Conservation (phyloP, 2,113 vertebrate genomes). For the Cynoglossus semilaevis region DNA sequence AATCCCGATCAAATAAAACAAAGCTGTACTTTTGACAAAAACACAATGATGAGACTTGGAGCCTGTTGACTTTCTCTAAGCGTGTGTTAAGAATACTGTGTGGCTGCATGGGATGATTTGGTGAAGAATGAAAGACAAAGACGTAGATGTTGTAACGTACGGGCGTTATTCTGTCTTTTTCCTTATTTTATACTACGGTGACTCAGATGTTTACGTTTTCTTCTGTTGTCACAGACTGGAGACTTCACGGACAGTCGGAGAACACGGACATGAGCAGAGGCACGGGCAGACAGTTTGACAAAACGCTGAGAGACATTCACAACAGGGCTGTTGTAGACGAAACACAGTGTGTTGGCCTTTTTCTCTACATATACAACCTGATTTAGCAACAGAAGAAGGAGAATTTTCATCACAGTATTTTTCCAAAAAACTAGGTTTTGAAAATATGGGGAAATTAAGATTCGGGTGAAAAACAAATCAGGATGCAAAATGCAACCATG, state of each 20-base stretch:
- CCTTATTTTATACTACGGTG: constrained; percentile 21
- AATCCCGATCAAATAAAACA: no score
- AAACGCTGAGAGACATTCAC: constrained; percentile 47
- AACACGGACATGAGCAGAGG: constrained; percentile 67
- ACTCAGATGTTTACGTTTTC: constrained; percentile 9
- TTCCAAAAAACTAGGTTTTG: no score
- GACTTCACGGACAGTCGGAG: constrained; percentile 66
- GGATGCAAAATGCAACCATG: no score
- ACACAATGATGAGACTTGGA: no score
- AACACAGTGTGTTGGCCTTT: constrained; percentile 32
- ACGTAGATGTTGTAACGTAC: constrained; percentile 26
- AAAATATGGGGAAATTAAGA: no score
- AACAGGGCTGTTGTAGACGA: constrained; percentile 49
- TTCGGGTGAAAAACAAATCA: no score
- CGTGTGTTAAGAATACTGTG: constrained; percentile 39
- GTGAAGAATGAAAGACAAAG: constrained; percentile 18
- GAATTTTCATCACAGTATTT: no score
- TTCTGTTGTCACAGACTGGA: constrained; percentile 31
- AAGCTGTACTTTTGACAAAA: no score
- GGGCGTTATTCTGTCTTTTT: constrained; percentile 44
- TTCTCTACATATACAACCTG: neutral
- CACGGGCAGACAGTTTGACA: constrained; percentile 74
- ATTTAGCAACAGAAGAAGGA: neutral
- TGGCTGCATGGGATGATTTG: constrained; percentile 37
- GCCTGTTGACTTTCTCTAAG: constrained; percentile 8